Base-by-base conservation (phyloP, 2,888 invertebrate genomes). In the Cecidostiba fungosa region DNA sequence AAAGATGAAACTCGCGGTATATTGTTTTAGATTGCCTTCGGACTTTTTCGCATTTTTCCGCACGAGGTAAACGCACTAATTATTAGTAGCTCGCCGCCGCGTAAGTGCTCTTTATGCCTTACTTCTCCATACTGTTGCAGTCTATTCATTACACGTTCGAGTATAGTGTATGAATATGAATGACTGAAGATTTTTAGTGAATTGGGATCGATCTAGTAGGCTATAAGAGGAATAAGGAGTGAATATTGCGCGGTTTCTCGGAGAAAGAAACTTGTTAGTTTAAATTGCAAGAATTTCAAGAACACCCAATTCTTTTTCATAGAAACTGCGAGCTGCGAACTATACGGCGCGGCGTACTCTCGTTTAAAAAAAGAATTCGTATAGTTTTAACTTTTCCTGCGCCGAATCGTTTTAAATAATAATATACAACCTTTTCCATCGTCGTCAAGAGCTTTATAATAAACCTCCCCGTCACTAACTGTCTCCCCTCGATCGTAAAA, bases 1-100 rank as follows among this genome's bases (percentile, higher is more conserved):
- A 50, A 50, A 72, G 70, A 32, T 77, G 72, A 85, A 81, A 81
- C 59, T 81, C 85, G 36, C 59, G 62, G 16, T 23, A 54, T 50
- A 66, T 82, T 74, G 54, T 47, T 73, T 76, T 77, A 32, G 36
- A 77, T 76, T 43, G 62, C 73, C 43, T 23, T 32, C 3, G 39
- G 50, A 3, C n/a, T 74, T 81, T 66, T 73, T 36, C 78, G 23
- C 47, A 43, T 47, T 26, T 47, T 26, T 80, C 16, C 39, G 72
- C 12, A 43, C 59, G 73, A 59, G 54, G 80, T 72, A 59, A 80
- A 80, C 29, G 72, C 29, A 43, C 73, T 80, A 80, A 80, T 80
- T 73, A 73, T 43, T n/a, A 8, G 43, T 8, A 6, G 39, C 39
- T 23, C 62, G 59, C 8, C 10, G 32, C 32, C 39, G 36, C 26